A percentile compares a stretch with the other conserved stretches of the same genome.
phyloP scores from a whole-genome alignment of 2,797 vertebrate genomes.

The Myotis findleyi region DNA sequence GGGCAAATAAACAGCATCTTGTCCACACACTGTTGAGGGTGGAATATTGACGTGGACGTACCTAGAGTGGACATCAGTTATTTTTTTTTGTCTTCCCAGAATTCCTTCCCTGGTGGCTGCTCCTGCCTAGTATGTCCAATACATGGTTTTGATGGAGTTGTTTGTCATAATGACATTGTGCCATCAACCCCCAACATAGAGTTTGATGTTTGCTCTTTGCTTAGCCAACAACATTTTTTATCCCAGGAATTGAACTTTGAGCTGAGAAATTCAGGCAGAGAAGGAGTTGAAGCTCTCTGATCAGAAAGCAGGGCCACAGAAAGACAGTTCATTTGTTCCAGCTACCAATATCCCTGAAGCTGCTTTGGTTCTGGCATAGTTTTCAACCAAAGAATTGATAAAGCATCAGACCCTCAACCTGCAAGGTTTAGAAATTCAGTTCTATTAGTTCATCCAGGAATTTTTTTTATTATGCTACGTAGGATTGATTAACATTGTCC shows the following conservation, averaged over 20 bases:
- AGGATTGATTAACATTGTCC: constrained; percentile 5
- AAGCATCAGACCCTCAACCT: not conserved
- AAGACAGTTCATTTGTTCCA: not conserved
- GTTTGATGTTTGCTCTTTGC: constrained; percentile 26
- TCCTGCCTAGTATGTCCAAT: not conserved
- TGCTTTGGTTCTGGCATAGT: not conserved
- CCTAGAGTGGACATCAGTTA: not conserved
- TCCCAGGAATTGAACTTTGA: not conserved
- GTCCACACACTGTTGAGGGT: not conserved
- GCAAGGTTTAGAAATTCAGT: not conserved
- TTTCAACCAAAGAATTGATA: constrained; percentile 40
- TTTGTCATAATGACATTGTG: constrained; percentile 39
- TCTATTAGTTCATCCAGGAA: not conserved
- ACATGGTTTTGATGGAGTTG: not conserved
- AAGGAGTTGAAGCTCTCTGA: not conserved
- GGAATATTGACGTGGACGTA: not conserved
- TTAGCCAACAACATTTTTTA: not conserved
- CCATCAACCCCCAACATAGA: not conserved
- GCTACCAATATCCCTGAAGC: not conserved
- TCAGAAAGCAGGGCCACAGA: not conserved
- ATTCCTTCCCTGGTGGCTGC: not conserved
- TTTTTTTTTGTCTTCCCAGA: constrained; percentile 14
- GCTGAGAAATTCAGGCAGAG: not conserved
- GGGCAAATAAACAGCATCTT: not conserved
- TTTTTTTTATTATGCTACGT: not conserved